Conservation (phyloP, 2,797 vertebrate species). For the Aldrovandia affinis region DNA sequence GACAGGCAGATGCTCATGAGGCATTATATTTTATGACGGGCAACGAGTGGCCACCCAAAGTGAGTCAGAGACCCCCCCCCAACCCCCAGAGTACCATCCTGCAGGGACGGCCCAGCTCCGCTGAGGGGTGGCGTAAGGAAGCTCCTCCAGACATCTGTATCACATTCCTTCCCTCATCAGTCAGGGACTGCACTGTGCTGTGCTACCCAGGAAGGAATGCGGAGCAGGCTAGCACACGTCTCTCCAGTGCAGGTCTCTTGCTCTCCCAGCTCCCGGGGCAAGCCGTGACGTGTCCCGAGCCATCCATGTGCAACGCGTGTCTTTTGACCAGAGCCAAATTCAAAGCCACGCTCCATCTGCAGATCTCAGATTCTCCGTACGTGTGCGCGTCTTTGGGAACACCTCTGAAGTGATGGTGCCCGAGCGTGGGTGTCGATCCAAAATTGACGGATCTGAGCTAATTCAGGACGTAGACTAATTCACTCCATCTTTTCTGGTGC, state of each 20-base stretch:
- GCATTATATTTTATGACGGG: constrained; percentile 1
- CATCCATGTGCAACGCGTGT: not conserved
- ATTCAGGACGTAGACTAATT: not conserved
- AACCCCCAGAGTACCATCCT: not conserved
- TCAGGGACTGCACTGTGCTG: not conserved
- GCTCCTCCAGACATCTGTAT: not conserved
- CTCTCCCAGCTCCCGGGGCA: not conserved
- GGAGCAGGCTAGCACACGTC: constrained; percentile 17
- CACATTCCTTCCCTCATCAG: constrained; percentile 16
- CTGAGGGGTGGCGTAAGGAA: not conserved
- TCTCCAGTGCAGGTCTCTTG: not conserved
- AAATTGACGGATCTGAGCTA: not conserved
- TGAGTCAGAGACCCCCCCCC: not conserved
- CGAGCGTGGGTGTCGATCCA: not conserved
- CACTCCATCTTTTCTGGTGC: not conserved
- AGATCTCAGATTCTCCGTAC: not conserved
- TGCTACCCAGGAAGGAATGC: constrained; percentile 7
- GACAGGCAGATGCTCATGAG: not conserved
- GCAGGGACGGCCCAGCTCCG: not conserved
- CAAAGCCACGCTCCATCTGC: not conserved
- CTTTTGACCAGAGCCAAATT: not conserved
- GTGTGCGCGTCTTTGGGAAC: not conserved
- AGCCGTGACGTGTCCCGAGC: not conserved
- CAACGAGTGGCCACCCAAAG: not conserved
- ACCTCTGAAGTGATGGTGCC: not conserved